Percentiles rank a stretch among this genome's conserved stretches.
These are phyloP conservation scores for Pseudobourletiella spinata DNA, from an alignment of 1,140 invertebrate species.

Conservation along the genomic window DNA sequence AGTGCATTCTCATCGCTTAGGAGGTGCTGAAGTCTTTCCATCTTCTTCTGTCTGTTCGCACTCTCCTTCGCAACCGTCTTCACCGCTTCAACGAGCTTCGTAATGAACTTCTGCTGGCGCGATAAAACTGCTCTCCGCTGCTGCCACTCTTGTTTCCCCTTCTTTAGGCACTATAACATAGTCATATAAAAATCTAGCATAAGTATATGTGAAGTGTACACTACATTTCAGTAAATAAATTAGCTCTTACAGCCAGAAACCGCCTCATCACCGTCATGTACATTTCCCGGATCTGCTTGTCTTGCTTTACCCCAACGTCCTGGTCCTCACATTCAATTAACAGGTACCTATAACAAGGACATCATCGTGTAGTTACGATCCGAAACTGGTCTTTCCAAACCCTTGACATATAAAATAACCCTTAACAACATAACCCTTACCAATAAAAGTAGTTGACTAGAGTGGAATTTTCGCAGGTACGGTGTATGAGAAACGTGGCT, in stretches of 20 bases:
- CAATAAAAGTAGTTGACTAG: slow-evolving; percentile 96
- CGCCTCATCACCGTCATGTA: slow-evolving; percentile 80
- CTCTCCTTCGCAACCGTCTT: slow-evolving; percentile 84
- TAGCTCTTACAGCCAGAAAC: slow-evolving; percentile 58
- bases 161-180: slow-evolving; percentile 39
- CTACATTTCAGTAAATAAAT: too few species aligned
- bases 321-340: slow-evolving; percentile 80
- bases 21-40: slow-evolving; percentile 73
- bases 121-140: slow-evolving; percentile 59
- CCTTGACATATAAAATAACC: too few species aligned
- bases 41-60: slow-evolving; percentile 84
- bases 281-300: slow-evolving; percentile 68
- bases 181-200: slow-evolving; percentile 2
- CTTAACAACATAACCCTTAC: too few species aligned
- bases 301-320: slow-evolving; percentile 56
- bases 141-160: slow-evolving; percentile 59
- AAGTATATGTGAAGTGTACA: neutral
- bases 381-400: neutral
- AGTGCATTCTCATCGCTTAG: slow-evolving; percentile 60
- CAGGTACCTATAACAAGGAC: slow-evolving; percentile 64
- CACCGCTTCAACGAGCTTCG: slow-evolving; percentile 80
- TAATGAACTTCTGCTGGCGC: slow-evolving; percentile 81
- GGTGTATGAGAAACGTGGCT: slow-evolving; percentile 79
- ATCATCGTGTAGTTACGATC: neutral
- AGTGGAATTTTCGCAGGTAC: slow-evolving; percentile 77